Percentiles rank a stretch among this genome's conserved stretches.
Evolutionary conservation across 2,888 invertebrate genomes (phyloP).

Genomic region (Phalera bucephala): DNA sequence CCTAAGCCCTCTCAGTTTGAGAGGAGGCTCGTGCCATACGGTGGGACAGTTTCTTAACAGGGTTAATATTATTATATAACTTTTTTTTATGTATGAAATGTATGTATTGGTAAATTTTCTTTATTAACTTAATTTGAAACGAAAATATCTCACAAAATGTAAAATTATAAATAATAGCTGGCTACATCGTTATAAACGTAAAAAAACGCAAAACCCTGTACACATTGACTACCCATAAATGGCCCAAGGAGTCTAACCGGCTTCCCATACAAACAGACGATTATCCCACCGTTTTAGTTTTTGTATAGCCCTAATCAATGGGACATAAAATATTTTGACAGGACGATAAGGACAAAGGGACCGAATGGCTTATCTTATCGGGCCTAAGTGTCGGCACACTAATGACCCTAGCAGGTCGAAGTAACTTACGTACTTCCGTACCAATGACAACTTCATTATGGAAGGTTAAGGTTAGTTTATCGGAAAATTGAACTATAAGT

Average conservation of each 20-base stretch:
- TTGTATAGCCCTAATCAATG: constrained; percentile 41
- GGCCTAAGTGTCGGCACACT: constrained; percentile 48
- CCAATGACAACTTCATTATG: constrained; percentile 56
- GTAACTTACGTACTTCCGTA: constrained; percentile 40
- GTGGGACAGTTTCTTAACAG: too few species aligned
- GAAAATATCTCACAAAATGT: too few species aligned
- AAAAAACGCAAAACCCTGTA: background rate
- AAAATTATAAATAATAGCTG: background rate
- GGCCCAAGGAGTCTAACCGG: background rate
- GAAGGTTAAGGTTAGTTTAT: background rate
- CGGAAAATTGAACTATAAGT: background rate
- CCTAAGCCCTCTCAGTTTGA: too few species aligned
- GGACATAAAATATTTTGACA: constrained; percentile 72
- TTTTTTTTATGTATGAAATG: too few species aligned
- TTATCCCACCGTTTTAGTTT: background rate
- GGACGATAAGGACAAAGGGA: constrained; percentile 60
- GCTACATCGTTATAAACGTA: background rate
- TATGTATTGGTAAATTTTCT: too few species aligned
- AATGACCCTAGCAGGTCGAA: constrained; percentile 52
- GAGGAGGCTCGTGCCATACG: too few species aligned
- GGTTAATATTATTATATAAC: too few species aligned
- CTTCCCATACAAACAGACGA: background rate
- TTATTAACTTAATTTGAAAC: too few species aligned
- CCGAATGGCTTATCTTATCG: constrained; percentile 67
- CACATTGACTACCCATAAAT: background rate